Evolutionary conservation across 2,888 invertebrate species (phyloP).

Genomic region (Cheilosia vernalis): DNA sequence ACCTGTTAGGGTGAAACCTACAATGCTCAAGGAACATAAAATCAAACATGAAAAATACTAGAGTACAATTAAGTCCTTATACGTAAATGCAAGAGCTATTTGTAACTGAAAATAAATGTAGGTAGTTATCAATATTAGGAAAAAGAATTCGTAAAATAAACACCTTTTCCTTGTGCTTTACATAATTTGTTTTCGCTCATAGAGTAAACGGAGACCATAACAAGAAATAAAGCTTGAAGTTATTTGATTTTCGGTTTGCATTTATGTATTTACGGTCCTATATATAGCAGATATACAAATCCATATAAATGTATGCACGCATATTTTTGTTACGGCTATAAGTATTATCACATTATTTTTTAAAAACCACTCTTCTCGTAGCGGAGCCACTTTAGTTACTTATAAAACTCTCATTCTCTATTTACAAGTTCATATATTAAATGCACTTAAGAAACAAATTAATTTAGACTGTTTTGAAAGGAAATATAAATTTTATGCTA

Average conservation of each 20-base stretch:
- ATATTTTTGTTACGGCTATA: not conserved
- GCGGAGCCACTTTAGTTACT: not conserved
- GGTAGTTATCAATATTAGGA: not conserved
- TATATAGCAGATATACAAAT: no score
- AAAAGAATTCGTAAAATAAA: not conserved
- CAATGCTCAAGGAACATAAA: no score
- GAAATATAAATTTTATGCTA: not conserved
- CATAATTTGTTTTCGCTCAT: constrained; percentile 32
- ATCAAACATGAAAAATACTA: no score
- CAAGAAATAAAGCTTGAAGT: constrained; percentile 24
- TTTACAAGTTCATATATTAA: not conserved
- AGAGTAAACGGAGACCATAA: constrained; percentile 13
- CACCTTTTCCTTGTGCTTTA: constrained; percentile 36
- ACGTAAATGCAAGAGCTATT: no score
- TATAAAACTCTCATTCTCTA: not conserved
- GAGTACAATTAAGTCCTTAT: no score
- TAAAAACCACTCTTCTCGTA: not conserved
- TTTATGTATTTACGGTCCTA: not conserved
- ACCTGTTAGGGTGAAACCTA: no score
- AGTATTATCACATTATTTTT: not conserved
- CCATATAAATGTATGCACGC: not conserved
- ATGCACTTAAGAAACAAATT: not conserved
- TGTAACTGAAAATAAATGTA: not conserved
- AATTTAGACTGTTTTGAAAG: no score
- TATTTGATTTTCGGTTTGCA: constrained; percentile 16